Base-by-base conservation (phyloP, 1,140 invertebrate genomes). In the Lerema accius region DNA sequence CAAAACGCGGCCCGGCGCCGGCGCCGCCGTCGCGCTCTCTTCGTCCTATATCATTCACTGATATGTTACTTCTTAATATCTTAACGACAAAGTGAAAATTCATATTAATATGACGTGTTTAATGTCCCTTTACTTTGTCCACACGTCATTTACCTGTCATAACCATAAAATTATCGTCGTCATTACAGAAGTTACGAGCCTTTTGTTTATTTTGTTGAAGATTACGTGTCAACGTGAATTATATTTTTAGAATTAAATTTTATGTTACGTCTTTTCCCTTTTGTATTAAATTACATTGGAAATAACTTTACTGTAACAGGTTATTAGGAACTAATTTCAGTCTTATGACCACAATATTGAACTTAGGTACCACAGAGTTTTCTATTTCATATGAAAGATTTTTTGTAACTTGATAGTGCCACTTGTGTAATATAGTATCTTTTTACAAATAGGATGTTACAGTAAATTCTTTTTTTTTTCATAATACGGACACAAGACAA, bases 91-190 rank as follows among this genome's bases (percentile, higher is more conserved):
- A 76, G 78, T 76, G 71, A 72, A 81, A 84, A 78, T 79, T 86
- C 83, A 82, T 84, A 84, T 86, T 86, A 86, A 86, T 82, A 88
- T 84, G 72, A 73, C 55, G 64, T 72, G 75, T 71, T 80, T 73
- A 74, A 32, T 32, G 9, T 23, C 23, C 69, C 71, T 80, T 78
- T 73, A 83, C 69, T 60, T 59, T 82, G 80, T 85, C 80, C 75
- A 71, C 81, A 84, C 80, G 68, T 84, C 76, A 78, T 82, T 80
- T 78, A 77, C 75, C 59, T 80, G 75, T 76, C 76, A 70, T 73
- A 67, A 71, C 62, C 67, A 71, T 71, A 60, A 78, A 84, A 76
- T 71, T 81, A 82, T 81, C 69, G 67, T 74, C 75, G 39, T 17
- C 17, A 17, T 60, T 40, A 51, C 46, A 16, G 17, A 28, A 37